These are phyloP conservation scores for Distichodus sexfasciatus DNA, from an alignment of 2,797 vertebrate species.

Conservation along the genomic window DNA sequence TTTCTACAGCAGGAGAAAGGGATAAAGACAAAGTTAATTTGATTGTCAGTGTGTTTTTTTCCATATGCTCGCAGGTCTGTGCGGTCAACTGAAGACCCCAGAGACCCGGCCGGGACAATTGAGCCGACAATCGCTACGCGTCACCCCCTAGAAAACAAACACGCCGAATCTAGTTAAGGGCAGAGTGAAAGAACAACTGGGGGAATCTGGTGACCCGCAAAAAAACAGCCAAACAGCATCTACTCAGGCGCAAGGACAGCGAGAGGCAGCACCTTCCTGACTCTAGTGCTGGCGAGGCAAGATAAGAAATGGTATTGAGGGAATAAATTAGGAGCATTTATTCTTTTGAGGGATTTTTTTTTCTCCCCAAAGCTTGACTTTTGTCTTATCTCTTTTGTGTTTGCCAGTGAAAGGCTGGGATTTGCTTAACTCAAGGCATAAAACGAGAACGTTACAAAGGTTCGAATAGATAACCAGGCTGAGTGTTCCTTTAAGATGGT, in stretches of 20 bases:
- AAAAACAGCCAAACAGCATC: conserved; percentile 51
- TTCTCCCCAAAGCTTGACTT: conserved; percentile 36
- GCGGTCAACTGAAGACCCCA: conserved; percentile 41
- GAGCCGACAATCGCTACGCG: conserved; percentile 46
- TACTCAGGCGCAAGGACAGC: conserved; percentile 30
- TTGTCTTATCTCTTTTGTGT: conserved; percentile 32
- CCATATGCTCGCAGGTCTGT: conserved; percentile 55
- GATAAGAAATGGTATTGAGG: conserved; percentile 55
- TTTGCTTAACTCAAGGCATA: conserved; percentile 41
- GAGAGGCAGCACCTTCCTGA: conserved; percentile 24
- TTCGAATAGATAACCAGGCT: conserved; percentile 32
- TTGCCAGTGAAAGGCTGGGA: conserved; percentile 15
- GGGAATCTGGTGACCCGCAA: conserved; percentile 56
- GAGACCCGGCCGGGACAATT: conserved; percentile 45
- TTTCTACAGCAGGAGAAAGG: conserved; percentile 47
- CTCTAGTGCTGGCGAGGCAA: conserved; percentile 42
- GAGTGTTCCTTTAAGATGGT: conserved; percentile 29
- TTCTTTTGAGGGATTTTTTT: conserved; percentile 18
- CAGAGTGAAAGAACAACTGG: conserved; percentile 46
- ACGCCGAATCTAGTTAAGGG: conserved; percentile 59
- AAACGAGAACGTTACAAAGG: conserved; percentile 47
- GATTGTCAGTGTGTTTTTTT: conserved; percentile 53
- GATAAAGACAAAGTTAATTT: conserved; percentile 58
- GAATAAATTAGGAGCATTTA: conserved; percentile 30
- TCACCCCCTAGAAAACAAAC: conserved; percentile 59